Evolutionary conservation across 2,797 vertebrate genomes (phyloP).

Genomic region (Apogon hyalosoma): DNA sequence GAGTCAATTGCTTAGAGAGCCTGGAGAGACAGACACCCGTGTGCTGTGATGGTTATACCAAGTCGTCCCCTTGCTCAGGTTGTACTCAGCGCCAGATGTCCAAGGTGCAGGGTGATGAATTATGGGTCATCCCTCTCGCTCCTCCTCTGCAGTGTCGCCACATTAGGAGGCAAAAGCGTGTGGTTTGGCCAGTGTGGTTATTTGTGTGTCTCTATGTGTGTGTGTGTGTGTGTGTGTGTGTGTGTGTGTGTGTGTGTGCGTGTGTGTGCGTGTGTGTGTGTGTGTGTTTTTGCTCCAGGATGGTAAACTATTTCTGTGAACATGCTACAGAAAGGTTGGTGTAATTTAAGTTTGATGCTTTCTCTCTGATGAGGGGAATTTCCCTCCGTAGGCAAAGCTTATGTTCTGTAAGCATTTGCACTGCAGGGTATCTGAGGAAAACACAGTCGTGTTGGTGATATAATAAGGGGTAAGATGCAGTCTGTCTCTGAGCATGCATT

Average conservation of each 20-base stretch:
- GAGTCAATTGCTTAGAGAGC: slow-evolving; percentile 77
- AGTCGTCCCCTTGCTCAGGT: slow-evolving; percentile 64
- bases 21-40: slow-evolving; percentile 70
- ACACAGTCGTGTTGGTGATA: slow-evolving; percentile 24
- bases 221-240: slow-evolving; percentile 21
- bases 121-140: slow-evolving; percentile 69
- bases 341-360: slow-evolving; percentile 54
- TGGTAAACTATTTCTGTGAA: slow-evolving; percentile 41
- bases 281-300: slow-evolving; percentile 51
- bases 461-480: slow-evolving; percentile 25
- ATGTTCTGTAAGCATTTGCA: slow-evolving; percentile 25
- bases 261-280: slow-evolving; percentile 15
- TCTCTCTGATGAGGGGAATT: slow-evolving; percentile 34
- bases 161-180: slow-evolving; percentile 64
- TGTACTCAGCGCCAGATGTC: slow-evolving; percentile 76
- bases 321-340: slow-evolving; percentile 36
- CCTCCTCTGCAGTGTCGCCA: slow-evolving; percentile 61
- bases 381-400: slow-evolving; percentile 17
- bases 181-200: slow-evolving; percentile 52
- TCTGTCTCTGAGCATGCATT: slow-evolving; percentile 20
- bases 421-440: slow-evolving; percentile 13
- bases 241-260: slow-evolving; percentile 2
- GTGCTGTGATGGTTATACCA: slow-evolving; percentile 62
- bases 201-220: neutral
- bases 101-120: slow-evolving; percentile 75